Conservation (phyloP, 2,888 invertebrate species). For the Acanthosepion esculentum region DNA sequence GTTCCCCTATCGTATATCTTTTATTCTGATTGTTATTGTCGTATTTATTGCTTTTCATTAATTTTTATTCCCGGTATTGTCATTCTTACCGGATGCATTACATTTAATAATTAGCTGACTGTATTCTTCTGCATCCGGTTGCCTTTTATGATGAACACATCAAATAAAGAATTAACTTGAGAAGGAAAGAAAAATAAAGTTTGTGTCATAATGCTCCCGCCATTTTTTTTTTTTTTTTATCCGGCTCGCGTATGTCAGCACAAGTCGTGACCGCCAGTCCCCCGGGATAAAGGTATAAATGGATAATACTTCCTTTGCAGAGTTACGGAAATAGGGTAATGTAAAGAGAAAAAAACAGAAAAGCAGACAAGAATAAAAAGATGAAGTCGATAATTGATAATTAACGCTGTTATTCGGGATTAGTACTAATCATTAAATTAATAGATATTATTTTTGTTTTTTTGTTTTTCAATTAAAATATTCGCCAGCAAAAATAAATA, state of each 20-base stretch:
- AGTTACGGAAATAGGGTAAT: background rate
- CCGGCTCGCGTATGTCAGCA: background rate
- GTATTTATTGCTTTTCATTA: background rate
- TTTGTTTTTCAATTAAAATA: background rate
- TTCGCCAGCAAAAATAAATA: background rate
- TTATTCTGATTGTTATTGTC: background rate
- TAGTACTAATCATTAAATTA: background rate
- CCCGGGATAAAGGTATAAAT: background rate
- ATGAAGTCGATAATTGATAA: background rate
- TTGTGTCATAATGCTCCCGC: background rate
- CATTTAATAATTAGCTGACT: background rate
- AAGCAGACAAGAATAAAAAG: background rate
- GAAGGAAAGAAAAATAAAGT: background rate
- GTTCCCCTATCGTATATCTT: too few relatives aligned
- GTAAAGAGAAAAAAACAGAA: background rate
- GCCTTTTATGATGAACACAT: background rate
- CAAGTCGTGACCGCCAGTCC: background rate
- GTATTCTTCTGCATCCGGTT: background rate
- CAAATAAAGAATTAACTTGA: background rate
- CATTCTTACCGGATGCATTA: background rate
- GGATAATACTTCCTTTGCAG: background rate
- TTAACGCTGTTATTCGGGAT: background rate
- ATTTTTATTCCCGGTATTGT: background rate
- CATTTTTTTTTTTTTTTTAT: background rate
- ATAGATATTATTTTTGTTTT: background rate